Percentiles rank a stretch among this genome's conserved stretches.
These are phyloP conservation scores for Drosophila elegans DNA, from an alignment of 1,140 invertebrate genomes.

Conservation along the genomic window DNA sequence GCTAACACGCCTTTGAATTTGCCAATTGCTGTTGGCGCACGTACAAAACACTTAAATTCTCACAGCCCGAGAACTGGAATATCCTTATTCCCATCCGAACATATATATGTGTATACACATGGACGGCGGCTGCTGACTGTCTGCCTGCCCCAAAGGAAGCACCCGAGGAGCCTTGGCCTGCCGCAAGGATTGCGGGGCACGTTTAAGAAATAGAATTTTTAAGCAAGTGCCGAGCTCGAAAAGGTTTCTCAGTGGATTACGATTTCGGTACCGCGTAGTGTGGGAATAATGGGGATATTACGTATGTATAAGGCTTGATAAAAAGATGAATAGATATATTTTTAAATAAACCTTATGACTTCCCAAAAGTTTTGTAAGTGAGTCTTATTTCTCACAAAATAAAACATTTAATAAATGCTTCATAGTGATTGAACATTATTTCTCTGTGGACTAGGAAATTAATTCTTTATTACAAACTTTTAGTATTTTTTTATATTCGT, in stretches of 20 bases:
- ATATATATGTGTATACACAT: conserved; percentile 11
- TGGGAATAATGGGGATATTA: not conserved
- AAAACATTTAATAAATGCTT: too few relatives aligned
- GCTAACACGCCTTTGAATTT: conserved; percentile 84
- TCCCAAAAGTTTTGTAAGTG: too few relatives aligned
- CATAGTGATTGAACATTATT: too few relatives aligned
- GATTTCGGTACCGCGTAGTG: conserved; percentile 13
- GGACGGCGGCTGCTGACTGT: conserved; percentile 40
- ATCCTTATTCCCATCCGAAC: conserved; percentile 35
- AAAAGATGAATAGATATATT: too few relatives aligned
- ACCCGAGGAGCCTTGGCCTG: conserved; percentile 43
- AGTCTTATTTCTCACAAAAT: not conserved
- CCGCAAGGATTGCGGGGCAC: conserved; percentile 67
- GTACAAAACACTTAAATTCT: conserved; percentile 84
- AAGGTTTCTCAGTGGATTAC: conserved; percentile 39
- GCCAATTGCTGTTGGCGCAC: conserved; percentile 84
- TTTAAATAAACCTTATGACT: too few relatives aligned
- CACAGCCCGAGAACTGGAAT: conserved; percentile 67
- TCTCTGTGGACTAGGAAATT: too few relatives aligned
- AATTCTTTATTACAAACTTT: too few relatives aligned
- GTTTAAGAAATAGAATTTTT: conserved; percentile 82
- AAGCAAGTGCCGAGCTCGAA: conserved; percentile 65
- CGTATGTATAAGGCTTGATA: not conserved
- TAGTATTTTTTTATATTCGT: too few relatives aligned
- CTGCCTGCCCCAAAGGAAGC: conserved; percentile 33